Percentiles rank a stretch among this genome's conserved stretches.
Evolutionary conservation across 2,113 vertebrate genomes (phyloP).

Genomic region (Panthera tigris): DNA sequence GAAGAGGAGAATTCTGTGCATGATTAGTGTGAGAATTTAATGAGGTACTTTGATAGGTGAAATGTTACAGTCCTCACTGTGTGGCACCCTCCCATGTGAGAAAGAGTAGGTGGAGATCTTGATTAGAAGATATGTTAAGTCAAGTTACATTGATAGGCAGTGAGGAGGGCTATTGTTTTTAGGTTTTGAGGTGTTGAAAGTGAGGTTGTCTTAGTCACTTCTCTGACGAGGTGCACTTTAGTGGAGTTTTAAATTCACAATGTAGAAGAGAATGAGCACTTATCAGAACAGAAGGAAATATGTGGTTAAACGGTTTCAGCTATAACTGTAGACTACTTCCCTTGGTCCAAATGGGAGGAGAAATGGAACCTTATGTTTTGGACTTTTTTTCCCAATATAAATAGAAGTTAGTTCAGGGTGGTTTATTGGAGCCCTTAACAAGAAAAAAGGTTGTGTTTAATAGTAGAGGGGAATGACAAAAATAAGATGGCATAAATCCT

Average conservation of each 20-base stretch:
- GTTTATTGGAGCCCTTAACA: conserved; percentile 63
- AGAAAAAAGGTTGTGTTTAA: conserved; percentile 47
- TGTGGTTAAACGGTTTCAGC: conserved; percentile 92
- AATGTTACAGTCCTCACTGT: not conserved
- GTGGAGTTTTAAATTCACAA: conserved; percentile 65
- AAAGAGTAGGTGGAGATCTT: conserved; percentile 11
- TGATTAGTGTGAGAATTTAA: conserved; percentile 45
- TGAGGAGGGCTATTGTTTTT: not conserved
- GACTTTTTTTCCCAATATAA: conserved; percentile 50
- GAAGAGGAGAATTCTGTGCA: not conserved
- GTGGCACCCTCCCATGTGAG: not conserved
- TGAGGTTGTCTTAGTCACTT: not conserved
- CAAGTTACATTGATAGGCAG: not conserved
- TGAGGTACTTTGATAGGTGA: not conserved
- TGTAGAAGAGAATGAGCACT: conserved; percentile 83
- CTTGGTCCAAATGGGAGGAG: conserved; percentile 82
- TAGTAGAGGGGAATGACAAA: not conserved
- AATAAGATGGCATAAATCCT: conserved; percentile 37
- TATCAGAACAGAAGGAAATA: conserved; percentile 93
- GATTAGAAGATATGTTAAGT: not conserved
- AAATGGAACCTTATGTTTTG: conserved; percentile 73
- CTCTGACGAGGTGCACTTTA: not conserved
- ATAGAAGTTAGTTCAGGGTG: conserved; percentile 49
- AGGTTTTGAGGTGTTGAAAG: not conserved
- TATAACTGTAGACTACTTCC: conserved; percentile 83